phyloP scores from a whole-genome alignment of 2,888 invertebrate species.

The Chydorus sphaericus region DNA sequence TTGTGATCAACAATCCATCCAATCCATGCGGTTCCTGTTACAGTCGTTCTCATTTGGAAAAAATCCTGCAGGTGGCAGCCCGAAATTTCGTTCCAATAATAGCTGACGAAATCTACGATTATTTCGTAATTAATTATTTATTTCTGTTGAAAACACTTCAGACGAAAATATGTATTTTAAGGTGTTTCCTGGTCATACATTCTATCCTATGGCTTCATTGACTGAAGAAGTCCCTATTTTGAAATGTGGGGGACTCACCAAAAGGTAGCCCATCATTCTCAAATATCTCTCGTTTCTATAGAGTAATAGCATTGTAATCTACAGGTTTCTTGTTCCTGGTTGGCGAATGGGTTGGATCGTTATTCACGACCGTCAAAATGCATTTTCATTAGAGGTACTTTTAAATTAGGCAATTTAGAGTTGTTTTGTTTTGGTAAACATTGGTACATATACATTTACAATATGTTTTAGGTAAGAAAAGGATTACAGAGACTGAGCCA shows the following conservation, averaged over 20 bases:
- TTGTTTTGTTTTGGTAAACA: background rate
- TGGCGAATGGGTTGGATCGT: slow-evolving; percentile 97
- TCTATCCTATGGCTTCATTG: slow-evolving; percentile 67
- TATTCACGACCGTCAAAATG: slow-evolving; percentile 67
- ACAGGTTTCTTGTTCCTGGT: slow-evolving; percentile 82
- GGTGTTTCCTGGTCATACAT: slow-evolving; percentile 69
- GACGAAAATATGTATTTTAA: too few species aligned
- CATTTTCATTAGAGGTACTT: slow-evolving; percentile 41
- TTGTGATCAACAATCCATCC: slow-evolving; percentile 90
- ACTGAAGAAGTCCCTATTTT: slow-evolving; percentile 79
- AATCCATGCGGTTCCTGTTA: slow-evolving; percentile 97
- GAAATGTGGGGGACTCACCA: slow-evolving; percentile 87
- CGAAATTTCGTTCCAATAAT: slow-evolving; percentile 74
- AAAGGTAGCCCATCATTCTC: slow-evolving; percentile 39
- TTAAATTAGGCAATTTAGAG: too few species aligned
- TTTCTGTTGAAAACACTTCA: too few species aligned
- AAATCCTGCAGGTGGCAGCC: slow-evolving; percentile 65
- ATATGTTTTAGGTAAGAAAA: slow-evolving; percentile 31
- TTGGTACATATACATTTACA: too few species aligned
- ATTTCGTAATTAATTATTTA: too few species aligned
- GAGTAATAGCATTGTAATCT: too few species aligned
- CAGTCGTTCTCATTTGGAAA: slow-evolving; percentile 57
- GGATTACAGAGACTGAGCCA: slow-evolving; percentile 53
- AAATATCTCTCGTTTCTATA: too few species aligned
- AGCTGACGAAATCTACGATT: slow-evolving; percentile 96